A percentile compares a stretch with the other conserved stretches of the same genome.
Conservation (phyloP, 2,888 invertebrate genomes). For the Lycaena phlaeas region DNA sequence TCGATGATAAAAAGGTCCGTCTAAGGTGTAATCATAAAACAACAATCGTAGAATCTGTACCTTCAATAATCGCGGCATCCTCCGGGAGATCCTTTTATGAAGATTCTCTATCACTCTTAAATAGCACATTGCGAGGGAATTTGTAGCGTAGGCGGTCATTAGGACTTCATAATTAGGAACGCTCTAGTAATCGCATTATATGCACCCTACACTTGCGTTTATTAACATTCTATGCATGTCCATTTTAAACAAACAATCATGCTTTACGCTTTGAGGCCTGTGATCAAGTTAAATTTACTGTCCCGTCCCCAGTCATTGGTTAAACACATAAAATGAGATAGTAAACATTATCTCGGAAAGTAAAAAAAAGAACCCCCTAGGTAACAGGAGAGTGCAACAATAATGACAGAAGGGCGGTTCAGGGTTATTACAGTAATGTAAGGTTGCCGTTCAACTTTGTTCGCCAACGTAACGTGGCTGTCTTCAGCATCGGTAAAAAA, state of each 20-base stretch:
- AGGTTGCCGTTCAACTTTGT: conserved; percentile 56
- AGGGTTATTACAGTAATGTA: conserved; percentile 64
- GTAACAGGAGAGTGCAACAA: conserved; percentile 56
- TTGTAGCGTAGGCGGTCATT: conserved; percentile 7
- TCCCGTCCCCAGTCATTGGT: conserved; percentile 1
- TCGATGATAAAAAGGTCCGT: conserved; percentile 13
- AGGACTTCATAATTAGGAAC: conserved; percentile 8
- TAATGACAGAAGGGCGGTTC: conserved; percentile 67
- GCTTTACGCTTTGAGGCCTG: conserved; percentile 4
- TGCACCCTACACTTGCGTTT: conserved; percentile 2
- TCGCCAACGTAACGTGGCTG: conserved; percentile 62
- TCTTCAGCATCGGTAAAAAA: conserved; percentile 50
- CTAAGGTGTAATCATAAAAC: conserved; percentile 14
- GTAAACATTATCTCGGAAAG: conserved; percentile 12
- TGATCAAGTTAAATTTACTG: conserved; percentile 8
- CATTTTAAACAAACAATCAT: conserved; percentile 10
- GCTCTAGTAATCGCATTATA: conserved; percentile 7
- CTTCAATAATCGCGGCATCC: conserved; percentile 13
- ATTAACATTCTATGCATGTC: conserved; percentile 3
- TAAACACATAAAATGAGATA: conserved; percentile 14
- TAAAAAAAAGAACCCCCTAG: conserved; percentile 37
- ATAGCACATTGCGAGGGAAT: conserved; percentile 1
- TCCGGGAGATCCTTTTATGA: conserved; percentile 12
- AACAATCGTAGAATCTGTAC: conserved; percentile 15
- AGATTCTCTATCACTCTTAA: conserved; percentile 12